Evolutionary conservation across 2,888 invertebrate species (phyloP).

Genomic region (Ennomos fuscantarius): DNA sequence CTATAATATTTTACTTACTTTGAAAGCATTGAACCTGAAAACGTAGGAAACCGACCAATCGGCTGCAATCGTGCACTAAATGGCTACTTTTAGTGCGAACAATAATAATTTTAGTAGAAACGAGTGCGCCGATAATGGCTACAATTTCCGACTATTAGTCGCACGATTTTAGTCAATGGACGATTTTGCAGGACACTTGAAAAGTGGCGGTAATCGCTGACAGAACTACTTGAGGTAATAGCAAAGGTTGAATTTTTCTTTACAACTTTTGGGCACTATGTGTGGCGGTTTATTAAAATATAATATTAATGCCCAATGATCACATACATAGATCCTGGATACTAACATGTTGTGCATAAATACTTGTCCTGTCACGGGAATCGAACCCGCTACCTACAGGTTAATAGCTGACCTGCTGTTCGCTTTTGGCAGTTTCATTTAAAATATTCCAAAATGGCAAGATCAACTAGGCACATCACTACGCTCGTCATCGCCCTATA

Average conservation of each 20-base stretch:
- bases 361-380: no score
- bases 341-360: no score
- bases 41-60: slow-evolving; percentile 48
- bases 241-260: slow-evolving; percentile 32
- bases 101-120: slow-evolving; percentile 83
- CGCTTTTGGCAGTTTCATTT: no score
- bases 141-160: slow-evolving; percentile 83
- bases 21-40: slow-evolving; percentile 41
- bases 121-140: slow-evolving; percentile 81
- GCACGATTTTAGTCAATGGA: slow-evolving; percentile 51
- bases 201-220: slow-evolving; percentile 72
- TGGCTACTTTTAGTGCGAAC: slow-evolving; percentile 82
- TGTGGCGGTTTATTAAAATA: no score
- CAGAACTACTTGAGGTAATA: slow-evolving; percentile 59
- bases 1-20: background rate
- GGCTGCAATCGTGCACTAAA: slow-evolving; percentile 70
- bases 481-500: no score
- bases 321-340: no score
- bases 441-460: no score
- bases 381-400: no score
- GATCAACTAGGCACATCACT: no score
- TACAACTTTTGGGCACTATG: background rate
- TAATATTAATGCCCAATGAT: no score
- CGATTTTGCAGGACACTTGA: slow-evolving; percentile 74
- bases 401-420: no score